Evolutionary conservation across 2,113 vertebrate species (phyloP), one percentile per base, ranked within the genome.

Genomic region (Amphiprion ocellaris): DNA sequence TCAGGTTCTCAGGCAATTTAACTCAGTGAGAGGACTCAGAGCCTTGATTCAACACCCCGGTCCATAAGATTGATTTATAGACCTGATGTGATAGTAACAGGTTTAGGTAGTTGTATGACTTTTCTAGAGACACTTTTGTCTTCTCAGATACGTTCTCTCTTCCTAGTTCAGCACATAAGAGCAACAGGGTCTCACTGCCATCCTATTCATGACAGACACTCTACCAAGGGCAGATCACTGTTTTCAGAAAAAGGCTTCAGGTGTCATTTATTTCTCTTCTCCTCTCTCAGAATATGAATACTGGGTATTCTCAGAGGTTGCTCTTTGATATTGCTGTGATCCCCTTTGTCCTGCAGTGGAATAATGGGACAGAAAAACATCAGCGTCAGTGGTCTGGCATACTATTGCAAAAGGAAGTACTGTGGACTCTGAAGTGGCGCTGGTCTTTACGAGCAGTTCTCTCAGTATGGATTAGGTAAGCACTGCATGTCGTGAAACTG

Each of bases 1-100:
- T 87, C 68, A 81, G 86, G 86, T 92, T 93, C 93, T 95, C 95
- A 93, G 94, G 93, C 93, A 90, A 90, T 81, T 81, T 75, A 85
- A 87, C 88, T 92, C 86, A 87, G 87, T 75, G 85, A 91, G 85
- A 79, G 83, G 88, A 73, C 89, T 87, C 71, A 37, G 69, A 80
- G 79, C 88, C 82, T 74, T 1, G 71, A 79, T 50, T 54, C 64
- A 39, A 62, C 83, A 85, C 63, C 79, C 75, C 50, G 68, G 55
- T 82, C 85, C 80, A 63, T 60, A 19, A 58, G 54, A 70, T 53
- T 60, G 67, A 74, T 72, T 71, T 53, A 21, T 24, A 74, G 67
- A 50, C 41, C 41, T 10, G 61, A 44, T 56, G 58, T 46, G 54
- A 66, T n/a, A 16, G 61, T 28, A 46, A 61, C 74, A 9, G 39